These are phyloP conservation scores for Limnephilus auricula DNA, from an alignment of 2,888 invertebrate species.

Conservation along the genomic window DNA sequence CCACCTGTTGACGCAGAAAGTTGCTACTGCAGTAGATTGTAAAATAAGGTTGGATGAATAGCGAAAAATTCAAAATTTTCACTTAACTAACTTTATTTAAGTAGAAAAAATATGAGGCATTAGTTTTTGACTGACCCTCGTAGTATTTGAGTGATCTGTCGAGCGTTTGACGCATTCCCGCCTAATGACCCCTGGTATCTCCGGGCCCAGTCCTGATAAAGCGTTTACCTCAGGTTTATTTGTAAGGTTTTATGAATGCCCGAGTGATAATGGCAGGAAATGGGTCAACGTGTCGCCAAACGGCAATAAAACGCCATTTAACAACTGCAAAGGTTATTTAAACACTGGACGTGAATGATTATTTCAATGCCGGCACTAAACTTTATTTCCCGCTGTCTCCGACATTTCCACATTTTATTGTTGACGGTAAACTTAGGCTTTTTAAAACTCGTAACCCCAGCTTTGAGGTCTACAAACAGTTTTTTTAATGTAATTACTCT, in stretches of 20 bases:
- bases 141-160: background rate
- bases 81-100: too few relatives aligned
- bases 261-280: slow-evolving; percentile 33
- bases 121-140: too few relatives aligned
- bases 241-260: slow-evolving; percentile 4
- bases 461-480: background rate
- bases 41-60: too few relatives aligned
- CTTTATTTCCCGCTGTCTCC: background rate
- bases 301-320: background rate
- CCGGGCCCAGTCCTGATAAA: background rate
- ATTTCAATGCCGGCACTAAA: background rate
- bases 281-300: slow-evolving; percentile 48
- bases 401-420: background rate
- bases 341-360: background rate
- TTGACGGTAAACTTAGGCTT: background rate
- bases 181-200: background rate
- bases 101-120: too few relatives aligned
- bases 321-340: background rate
- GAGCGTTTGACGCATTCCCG: background rate
- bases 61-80: too few relatives aligned
- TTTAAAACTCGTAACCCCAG: background rate
- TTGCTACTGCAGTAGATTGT: too few relatives aligned
- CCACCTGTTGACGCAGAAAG: too few relatives aligned
- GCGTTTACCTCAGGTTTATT: background rate
- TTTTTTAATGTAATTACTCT: background rate